Base-by-base conservation (phyloP, 2,888 invertebrate species). In the Napeogenes inachia region DNA sequence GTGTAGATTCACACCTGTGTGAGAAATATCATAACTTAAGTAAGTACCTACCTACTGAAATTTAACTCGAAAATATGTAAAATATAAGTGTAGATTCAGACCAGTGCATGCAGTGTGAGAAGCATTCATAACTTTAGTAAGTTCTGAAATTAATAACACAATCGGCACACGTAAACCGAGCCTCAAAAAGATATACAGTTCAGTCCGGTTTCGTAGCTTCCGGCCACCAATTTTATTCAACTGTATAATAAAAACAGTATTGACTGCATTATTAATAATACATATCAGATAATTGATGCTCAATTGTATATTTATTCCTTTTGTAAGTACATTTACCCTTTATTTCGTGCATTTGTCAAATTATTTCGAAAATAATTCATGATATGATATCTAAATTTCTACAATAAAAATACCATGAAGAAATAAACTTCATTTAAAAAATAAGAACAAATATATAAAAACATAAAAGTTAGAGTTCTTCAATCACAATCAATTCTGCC, bases 141-240 rank as follows among this genome's bases (percentile, higher is more conserved):
- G 53, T 57, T 30, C 64, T 64, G 64, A 64, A 61, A 65, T 53
- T 66, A 57, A 64, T 69, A 69, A 63, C 54, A 65, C 61, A 68
- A 68, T 66, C 66, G 62, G 56, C 47, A 64, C 69, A 69, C 69
- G 69, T 68, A 68, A 68, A 60, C 45, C 56, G 61, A 47, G 46
- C 69, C 68, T 68, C 66, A 66, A 69, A 68, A 65, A 66, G 63
- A 58, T 67, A 63, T 66, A 64, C 67, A 63, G 68, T 66, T 68
- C 65, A 60, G 57, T 61, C 69, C 69, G 63, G 63, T 69, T 67
- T 63, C 60, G 63, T 62, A 60, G 54, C 66, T 69, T 69, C 69
- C 69, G 69, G 66, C 45, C 61, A 54, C 60, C 32, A 60, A 53
- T 62, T 62, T 64, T 60, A 64, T 64, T 56, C 56, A 60, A 56